Conservation (phyloP, 2,797 vertebrate species). For the Glyptemys insculpta region DNA sequence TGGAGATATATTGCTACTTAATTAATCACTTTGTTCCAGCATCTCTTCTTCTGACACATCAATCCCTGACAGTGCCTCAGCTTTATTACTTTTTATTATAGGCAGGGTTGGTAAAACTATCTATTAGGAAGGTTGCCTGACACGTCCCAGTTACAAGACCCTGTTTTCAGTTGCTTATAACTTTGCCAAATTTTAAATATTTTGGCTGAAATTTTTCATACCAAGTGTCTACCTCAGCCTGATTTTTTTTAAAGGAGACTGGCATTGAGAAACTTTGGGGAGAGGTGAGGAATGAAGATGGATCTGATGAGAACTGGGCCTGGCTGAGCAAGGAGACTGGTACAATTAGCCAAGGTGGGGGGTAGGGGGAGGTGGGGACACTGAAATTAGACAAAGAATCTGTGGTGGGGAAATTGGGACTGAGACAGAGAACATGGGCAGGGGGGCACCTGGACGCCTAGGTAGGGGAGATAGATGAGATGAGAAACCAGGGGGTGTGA, state of each 20-base stretch:
- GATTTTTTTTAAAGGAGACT: not conserved
- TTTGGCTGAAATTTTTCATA: constrained; percentile 24
- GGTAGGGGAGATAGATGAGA: not conserved
- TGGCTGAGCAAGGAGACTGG: not conserved
- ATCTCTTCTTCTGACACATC: constrained; percentile 21
- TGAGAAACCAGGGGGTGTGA: not conserved
- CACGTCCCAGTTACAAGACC: constrained; percentile 28
- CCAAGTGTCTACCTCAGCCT: not conserved
- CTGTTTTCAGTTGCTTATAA: constrained; percentile 22
- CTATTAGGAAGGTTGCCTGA: constrained; percentile 21
- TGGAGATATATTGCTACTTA: constrained; percentile 44
- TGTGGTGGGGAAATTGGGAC: not conserved
- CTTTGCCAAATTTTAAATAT: not conserved
- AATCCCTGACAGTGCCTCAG: constrained; percentile 25
- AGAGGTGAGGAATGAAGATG: not conserved
- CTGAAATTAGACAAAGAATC: not conserved
- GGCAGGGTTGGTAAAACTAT: constrained; percentile 19
- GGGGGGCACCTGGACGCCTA: not conserved
- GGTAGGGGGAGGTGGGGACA: not conserved
- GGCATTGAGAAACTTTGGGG: not conserved
- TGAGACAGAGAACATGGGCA: not conserved
- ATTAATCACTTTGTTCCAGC: constrained; percentile 23
- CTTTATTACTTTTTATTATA: not conserved
- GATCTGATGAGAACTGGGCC: not conserved
- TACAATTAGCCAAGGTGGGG: not conserved